Conservation (phyloP, 2,797 vertebrate genomes). For the Micrastur ruficollis region DNA sequence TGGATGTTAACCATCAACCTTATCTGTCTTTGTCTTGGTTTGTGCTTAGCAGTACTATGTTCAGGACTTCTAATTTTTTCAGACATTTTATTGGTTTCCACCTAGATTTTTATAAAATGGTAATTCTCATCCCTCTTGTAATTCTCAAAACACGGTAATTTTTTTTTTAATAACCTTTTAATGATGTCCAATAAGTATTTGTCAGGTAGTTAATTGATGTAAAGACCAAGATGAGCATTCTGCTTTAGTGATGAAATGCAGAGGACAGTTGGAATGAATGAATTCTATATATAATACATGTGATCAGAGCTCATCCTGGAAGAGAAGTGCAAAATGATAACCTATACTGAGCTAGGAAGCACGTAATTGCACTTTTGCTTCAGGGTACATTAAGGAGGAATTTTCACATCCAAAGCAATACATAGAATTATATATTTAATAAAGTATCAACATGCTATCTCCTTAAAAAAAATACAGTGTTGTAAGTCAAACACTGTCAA, state of each 20-base stretch:
- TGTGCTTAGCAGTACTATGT: neutral
- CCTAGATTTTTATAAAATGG: neutral
- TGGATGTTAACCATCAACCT: neutral
- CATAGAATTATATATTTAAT: neutral
- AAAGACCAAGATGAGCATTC: neutral
- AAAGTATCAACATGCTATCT: neutral
- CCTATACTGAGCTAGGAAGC: neutral
- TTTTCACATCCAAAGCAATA: neutral
- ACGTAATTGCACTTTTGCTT: neutral
- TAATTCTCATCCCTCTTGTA: neutral
- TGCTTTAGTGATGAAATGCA: neutral
- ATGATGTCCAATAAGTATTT: neutral
- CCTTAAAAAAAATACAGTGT: neutral
- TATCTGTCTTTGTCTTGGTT: neutral
- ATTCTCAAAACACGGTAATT: neutral
- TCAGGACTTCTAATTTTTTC: neutral
- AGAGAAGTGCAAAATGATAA: neutral
- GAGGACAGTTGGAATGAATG: neutral
- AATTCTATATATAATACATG: neutral
- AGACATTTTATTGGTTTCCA: neutral
- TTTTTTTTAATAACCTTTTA: neutral
- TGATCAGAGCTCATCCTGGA: neutral
- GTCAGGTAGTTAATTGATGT: slow-evolving; percentile 9
- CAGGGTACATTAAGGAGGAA: neutral
- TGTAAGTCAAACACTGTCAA: neutral